Conservation (phyloP, 2,797 vertebrate genomes). For the Protosalanx chinensis region DNA sequence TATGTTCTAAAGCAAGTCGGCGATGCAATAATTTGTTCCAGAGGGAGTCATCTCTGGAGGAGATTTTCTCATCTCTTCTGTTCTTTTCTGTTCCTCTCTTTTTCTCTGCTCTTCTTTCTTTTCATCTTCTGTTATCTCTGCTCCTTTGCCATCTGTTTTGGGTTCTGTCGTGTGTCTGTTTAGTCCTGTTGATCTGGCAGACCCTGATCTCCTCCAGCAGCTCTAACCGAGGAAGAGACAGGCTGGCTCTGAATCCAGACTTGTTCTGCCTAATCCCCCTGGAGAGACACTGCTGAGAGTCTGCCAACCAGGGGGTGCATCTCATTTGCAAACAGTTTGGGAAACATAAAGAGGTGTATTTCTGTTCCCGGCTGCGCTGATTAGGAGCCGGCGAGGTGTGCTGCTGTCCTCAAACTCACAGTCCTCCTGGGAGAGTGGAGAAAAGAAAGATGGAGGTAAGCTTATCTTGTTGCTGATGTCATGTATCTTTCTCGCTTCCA, state of each 20-base stretch:
- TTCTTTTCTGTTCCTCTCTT: background rate
- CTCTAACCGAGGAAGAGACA: slow-evolving; percentile 26
- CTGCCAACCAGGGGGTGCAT: slow-evolving; percentile 39
- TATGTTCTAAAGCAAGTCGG: slow-evolving; percentile 32
- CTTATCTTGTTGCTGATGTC: slow-evolving; percentile 41
- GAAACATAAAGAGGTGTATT: slow-evolving; percentile 49
- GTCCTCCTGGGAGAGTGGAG: slow-evolving; percentile 38
- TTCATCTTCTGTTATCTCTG: too few species aligned
- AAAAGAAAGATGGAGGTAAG: slow-evolving; percentile 37
- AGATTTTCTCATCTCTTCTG: slow-evolving; percentile 7
- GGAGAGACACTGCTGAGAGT: slow-evolving; percentile 31
- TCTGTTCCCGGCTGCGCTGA: slow-evolving; percentile 41
- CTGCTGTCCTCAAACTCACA: slow-evolving; percentile 31
- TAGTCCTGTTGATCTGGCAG: slow-evolving; percentile 35
- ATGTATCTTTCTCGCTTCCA: slow-evolving; percentile 27
- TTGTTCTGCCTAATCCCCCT: slow-evolving; percentile 39
- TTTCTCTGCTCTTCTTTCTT: slow-evolving; percentile 1
- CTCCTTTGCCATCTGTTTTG: slow-evolving; percentile 35
- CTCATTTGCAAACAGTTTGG: slow-evolving; percentile 63
- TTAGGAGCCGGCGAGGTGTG: slow-evolving; percentile 39
- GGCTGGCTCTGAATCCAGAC: slow-evolving; percentile 23
- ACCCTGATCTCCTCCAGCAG: slow-evolving; percentile 34
- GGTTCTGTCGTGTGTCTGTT: slow-evolving; percentile 34
- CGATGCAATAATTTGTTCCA: slow-evolving; percentile 51
- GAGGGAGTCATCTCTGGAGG: slow-evolving; percentile 38